Base-by-base conservation (phyloP, 1,140 invertebrate species). In the Lanistes nyassanus region DNA sequence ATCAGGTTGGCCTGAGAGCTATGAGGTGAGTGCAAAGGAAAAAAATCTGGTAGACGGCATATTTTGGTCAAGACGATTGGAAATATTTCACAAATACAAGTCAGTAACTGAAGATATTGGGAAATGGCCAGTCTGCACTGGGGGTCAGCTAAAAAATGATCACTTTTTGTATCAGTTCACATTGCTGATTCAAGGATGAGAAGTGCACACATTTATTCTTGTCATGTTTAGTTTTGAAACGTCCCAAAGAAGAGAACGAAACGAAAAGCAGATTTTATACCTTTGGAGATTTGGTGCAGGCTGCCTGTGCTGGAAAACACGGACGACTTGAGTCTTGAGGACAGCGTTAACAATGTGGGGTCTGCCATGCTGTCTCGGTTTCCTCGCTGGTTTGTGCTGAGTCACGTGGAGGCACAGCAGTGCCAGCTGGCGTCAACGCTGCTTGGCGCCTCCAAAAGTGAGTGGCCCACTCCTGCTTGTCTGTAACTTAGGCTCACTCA, bases 381-480 rank as follows among this genome's bases (percentile, higher is more conserved):
- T 81, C 92, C 93, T 4, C 90, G 93, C 60, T 94, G 93, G 93
- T 93, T 93, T 82, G 93, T 93, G 21, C 84, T 94, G 39, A 83
- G 82, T 58, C 88, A 88, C 76, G 93, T 95, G 53, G 94, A 96
- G 89, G 92, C 93, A 31, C 94, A 95, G 85, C 94, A 95, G 86
- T 94, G 94, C 84, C 92, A 93, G 47, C 88, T 96, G 2, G 94
- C 94, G 39, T 94, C 93, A 29, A 95, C 94, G 0, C 92, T 96
- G 89, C 90, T 96, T 3, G 93, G 92, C 89, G 92, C 93, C 42
- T 92, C 93, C 29, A 93, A 93, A 91, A 91, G 92, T 93, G 84
- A 85, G 87, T 62, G 0, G n/a, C 4, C n/a, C n/a, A n/a, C 3
- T 58, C 23, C 13, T 39, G 31, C 39, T 66, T 37, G 9, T 47